These are phyloP conservation scores for Platycercus adscitus DNA, from an alignment of 2,113 vertebrate species.

Conservation along the genomic window DNA sequence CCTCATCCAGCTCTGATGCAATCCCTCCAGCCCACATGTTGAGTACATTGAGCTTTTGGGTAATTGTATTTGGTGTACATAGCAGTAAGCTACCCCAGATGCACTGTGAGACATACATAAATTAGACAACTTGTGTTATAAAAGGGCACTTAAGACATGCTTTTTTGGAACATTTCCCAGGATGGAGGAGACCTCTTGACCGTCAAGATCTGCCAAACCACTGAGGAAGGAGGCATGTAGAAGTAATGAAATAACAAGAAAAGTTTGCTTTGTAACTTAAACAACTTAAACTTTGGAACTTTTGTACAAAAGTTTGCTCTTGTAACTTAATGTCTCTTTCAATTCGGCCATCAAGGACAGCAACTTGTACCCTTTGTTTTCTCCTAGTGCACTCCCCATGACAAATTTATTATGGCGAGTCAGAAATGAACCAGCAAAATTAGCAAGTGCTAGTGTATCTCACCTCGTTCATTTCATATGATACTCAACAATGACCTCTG, in stretches of 20 bases:
- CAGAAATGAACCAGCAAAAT: neutral
- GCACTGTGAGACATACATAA: neutral
- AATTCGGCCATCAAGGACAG: neutral
- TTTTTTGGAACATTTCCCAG: neutral
- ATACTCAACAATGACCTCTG: neutral
- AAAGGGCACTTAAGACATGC: rapidly evolving
- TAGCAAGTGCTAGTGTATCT: neutral
- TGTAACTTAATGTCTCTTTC: neutral
- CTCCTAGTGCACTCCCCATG: neutral
- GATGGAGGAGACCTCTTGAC: neutral
- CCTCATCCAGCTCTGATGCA: neutral
- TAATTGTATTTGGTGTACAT: neutral
- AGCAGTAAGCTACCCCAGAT: neutral
- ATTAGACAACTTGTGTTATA: neutral
- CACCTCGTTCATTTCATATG: neutral
- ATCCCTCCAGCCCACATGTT: neutral
- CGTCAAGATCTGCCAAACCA: neutral
- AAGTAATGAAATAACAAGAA: neutral
- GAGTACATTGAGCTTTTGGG: neutral
- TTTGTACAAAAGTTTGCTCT: neutral
- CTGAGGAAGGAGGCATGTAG: neutral
- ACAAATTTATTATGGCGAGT: neutral
- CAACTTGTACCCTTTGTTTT: neutral
- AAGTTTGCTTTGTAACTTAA: neutral
- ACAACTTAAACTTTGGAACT: neutral